A percentile compares a stretch with the other conserved stretches of the same genome.
These are phyloP conservation scores for Drosophila longiperda DNA, from an alignment of 2,888 invertebrate species.

Conservation along the genomic window DNA sequence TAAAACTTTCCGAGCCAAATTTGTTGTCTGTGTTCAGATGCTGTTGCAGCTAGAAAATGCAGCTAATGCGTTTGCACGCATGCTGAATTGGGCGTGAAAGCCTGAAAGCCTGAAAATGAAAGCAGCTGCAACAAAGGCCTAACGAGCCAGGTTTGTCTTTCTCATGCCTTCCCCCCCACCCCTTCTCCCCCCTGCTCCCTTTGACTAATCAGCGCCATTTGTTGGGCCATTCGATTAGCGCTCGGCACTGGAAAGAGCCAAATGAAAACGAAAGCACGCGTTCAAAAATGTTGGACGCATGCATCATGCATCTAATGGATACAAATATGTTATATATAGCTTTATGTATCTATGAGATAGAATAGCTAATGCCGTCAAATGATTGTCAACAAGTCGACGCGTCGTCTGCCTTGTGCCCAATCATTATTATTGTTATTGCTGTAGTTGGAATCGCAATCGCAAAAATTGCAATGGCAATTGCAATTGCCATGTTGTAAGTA, in stretches of 20 bases:
- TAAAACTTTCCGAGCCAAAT: neutral
- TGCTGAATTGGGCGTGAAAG: conserved; percentile 55
- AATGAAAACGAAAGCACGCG: conserved; percentile 62
- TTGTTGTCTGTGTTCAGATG: neutral
- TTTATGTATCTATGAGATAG: conserved; percentile 11
- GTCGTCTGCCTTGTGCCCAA: conserved; percentile 77
- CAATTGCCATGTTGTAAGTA: conserved; percentile 42
- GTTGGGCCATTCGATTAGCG: conserved; percentile 57
- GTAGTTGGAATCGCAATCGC: conserved; percentile 15
- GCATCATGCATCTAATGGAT: conserved; percentile 4
- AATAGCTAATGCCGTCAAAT: conserved; percentile 44
- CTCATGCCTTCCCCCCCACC: neutral
- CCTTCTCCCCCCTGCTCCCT: neutral
- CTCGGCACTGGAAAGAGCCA: conserved; percentile 28
- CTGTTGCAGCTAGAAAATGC: conserved; percentile 18
- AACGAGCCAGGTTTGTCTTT: conserved; percentile 35
- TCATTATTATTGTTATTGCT: conserved; percentile 53
- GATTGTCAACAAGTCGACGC: conserved; percentile 69
- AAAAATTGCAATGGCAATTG: conserved; percentile 33
- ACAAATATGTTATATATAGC: conserved; percentile 1
- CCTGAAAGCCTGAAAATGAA: conserved; percentile 41
- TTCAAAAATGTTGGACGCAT: conserved; percentile 24
- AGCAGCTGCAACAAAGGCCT: conserved; percentile 49
- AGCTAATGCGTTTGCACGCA: conserved; percentile 38
- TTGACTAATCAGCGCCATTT: conserved; percentile 60